Conservation (phyloP, 2,888 invertebrate genomes). For the Lamellibrachia satsuma region DNA sequence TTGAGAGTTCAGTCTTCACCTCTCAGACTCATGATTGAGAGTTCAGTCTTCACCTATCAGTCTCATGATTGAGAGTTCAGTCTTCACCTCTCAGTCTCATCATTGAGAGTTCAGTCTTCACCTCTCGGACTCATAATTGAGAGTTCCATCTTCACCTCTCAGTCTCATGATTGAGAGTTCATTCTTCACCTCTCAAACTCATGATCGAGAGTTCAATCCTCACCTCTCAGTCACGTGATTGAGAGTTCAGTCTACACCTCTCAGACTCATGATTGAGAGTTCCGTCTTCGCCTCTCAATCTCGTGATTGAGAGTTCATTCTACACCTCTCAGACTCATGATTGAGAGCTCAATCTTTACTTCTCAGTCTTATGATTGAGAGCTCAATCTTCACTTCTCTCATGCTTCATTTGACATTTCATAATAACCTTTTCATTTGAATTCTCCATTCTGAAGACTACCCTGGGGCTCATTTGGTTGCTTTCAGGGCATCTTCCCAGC, state of each 20-base stretch:
- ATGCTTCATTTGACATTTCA: not conserved
- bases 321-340: not conserved
- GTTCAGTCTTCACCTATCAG: not conserved
- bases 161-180: not conserved
- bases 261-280: not conserved
- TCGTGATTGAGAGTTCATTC: not conserved
- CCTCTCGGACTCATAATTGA: not conserved
- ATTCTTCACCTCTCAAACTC: not conserved
- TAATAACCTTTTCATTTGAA: not conserved
- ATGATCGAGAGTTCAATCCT: not conserved
- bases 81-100: not conserved
- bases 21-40: not conserved
- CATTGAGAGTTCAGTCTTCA: not conserved
- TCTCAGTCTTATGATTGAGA: not conserved
- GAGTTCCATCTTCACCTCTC: too few relatives aligned
- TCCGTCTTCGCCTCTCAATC: not conserved
- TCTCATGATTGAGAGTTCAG: not conserved
- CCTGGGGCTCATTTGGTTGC: not conserved
- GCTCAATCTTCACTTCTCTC: not conserved
- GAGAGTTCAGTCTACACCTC: not conserved
- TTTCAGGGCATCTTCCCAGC: conserved; percentile 82
- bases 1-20: too few relatives aligned
- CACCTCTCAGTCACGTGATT: not conserved
- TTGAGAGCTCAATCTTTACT: too few relatives aligned
- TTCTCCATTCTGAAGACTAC: not conserved